Evolutionary conservation across 2,797 vertebrate genomes (phyloP).

Genomic region (Pogonophryne albipinna): DNA sequence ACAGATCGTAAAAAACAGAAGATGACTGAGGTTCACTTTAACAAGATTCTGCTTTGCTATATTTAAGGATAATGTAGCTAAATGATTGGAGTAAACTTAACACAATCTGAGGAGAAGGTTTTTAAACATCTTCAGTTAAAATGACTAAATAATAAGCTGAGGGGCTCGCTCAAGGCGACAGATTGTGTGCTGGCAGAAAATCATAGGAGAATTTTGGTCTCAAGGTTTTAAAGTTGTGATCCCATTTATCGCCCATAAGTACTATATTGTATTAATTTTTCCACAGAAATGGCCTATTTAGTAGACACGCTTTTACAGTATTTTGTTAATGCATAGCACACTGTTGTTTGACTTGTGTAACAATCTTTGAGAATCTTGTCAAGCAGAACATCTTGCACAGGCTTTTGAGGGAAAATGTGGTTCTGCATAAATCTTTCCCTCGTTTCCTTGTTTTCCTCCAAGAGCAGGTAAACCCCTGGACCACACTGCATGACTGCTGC

Average conservation of each 20-base stretch:
- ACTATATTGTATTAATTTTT: neutral
- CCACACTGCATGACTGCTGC: constrained; percentile 18
- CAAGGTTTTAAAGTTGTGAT: neutral
- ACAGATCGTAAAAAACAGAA: constrained; percentile 4
- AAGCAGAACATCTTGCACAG: constrained; percentile 33
- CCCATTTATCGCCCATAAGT: neutral
- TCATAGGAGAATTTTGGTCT: neutral
- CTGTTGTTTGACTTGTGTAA: constrained; percentile 2
- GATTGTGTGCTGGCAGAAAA: neutral
- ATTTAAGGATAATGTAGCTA: neutral
- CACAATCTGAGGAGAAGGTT: neutral
- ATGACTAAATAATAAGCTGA: neutral
- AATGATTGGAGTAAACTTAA: neutral
- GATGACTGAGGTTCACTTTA: neutral
- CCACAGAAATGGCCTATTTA: neutral
- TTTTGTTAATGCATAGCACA: neutral
- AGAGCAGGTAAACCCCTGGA: constrained; percentile 40
- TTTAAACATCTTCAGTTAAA: neutral
- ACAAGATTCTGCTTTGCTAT: neutral
- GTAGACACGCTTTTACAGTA: neutral
- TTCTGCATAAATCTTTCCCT: constrained; percentile 24
- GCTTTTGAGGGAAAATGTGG: constrained; percentile 22
- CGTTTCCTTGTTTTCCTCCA: constrained; percentile 35
- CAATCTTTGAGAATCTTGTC: constrained; percentile 19
- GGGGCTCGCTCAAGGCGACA: neutral